Evolutionary conservation across 1,140 invertebrate species (phyloP).

Genomic region (Trigoniulus corallinus): DNA sequence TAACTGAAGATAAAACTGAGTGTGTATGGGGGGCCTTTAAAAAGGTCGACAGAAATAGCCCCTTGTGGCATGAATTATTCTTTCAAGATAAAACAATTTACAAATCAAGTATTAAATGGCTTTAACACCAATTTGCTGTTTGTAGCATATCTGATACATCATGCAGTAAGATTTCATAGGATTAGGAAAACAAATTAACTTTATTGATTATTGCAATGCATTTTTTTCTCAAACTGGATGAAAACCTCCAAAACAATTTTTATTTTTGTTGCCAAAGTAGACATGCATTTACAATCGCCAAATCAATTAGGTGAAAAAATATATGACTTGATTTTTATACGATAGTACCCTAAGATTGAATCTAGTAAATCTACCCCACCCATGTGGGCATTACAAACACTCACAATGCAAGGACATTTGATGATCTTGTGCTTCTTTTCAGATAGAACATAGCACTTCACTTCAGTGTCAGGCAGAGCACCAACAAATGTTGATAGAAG

Average conservation of each 20-base stretch:
- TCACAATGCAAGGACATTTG: conserved; percentile 9
- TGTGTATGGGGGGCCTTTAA: too few species aligned
- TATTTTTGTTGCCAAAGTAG: conserved; percentile 10
- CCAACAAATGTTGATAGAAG: conserved; percentile 4
- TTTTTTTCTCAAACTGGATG: not conserved
- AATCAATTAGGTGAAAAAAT: too few species aligned
- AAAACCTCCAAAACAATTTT: conserved; percentile 3
- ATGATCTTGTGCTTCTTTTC: conserved; percentile 4
- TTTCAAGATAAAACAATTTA: not conserved
- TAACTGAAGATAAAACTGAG: too few species aligned
- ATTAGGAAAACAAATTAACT: not conserved
- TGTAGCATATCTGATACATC: conserved; percentile 2
- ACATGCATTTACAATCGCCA: conserved; percentile 14
- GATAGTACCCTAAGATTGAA: conserved; percentile 14
- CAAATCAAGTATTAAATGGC: not conserved
- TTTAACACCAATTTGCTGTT: not conserved
- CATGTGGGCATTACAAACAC: conserved; percentile 17
- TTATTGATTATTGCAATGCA: not conserved
- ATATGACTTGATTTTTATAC: conserved; percentile 13
- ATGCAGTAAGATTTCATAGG: not conserved
- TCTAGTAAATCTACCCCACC: too few species aligned
- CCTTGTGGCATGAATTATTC: conserved; percentile 4
- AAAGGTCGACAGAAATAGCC: too few species aligned
- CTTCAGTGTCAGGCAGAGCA: not conserved
- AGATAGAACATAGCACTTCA: not conserved